Evolutionary conservation across 1,140 invertebrate genomes (phyloP).

Genomic region (Drosophila micromelanica): DNA sequence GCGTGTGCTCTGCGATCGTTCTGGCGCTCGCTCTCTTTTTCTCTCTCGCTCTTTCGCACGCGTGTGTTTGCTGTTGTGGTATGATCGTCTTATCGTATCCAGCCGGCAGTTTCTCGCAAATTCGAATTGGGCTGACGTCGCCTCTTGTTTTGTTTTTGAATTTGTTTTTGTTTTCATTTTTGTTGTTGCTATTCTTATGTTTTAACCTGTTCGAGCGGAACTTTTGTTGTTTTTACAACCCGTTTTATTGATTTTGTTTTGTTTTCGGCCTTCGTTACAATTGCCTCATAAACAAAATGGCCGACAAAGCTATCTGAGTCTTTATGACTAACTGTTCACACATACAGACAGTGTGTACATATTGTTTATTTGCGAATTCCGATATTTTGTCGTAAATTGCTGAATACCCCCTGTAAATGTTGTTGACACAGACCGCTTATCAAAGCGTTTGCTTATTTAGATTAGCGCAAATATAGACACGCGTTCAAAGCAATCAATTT

Average conservation of each 20-base stretch:
- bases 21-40: not conserved
- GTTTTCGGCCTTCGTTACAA: conserved; percentile 72
- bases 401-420: conserved; percentile 20
- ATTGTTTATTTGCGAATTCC: conserved; percentile 44
- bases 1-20: conserved; percentile 31
- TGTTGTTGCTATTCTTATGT: conserved; percentile 32
- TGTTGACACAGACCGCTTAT: conserved; percentile 16
- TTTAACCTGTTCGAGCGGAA: conserved; percentile 37
- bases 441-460: conserved; percentile 3
- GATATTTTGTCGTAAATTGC: conserved; percentile 41
- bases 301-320: conserved; percentile 33
- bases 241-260: conserved; percentile 75
- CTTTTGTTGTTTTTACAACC: conserved; percentile 44
- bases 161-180: conserved; percentile 29
- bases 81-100: not conserved
- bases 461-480: conserved; percentile 25
- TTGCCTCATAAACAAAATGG: conserved; percentile 56
- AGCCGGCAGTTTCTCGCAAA: conserved; percentile 44
- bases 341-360: conserved; percentile 6
- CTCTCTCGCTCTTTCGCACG: conserved; percentile 11
- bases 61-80: not conserved
- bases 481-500: conserved; percentile 16
- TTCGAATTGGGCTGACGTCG: conserved; percentile 22
- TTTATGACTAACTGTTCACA: conserved; percentile 29
- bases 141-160: conserved; percentile 25